A percentile compares a stretch with the other conserved stretches of the same genome.
Evolutionary conservation across 2,797 vertebrate genomes (phyloP).

Genomic region (Anguilla obscura): DNA sequence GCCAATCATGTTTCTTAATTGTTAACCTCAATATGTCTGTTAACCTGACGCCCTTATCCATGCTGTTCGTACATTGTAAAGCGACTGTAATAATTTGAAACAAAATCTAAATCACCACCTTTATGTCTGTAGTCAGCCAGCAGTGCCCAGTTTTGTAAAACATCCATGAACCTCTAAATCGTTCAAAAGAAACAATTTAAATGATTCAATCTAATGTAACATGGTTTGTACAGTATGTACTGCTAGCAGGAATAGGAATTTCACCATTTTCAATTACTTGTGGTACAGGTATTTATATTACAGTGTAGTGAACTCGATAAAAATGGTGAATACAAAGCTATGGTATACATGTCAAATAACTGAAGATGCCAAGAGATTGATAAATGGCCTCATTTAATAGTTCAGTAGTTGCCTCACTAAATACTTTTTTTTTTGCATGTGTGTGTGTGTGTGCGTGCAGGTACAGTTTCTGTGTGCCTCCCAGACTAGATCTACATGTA

Average conservation of each 20-base stretch:
- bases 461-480: slow-evolving; percentile 87
- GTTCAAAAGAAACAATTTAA: background rate
- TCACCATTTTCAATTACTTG: background rate
- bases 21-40: background rate
- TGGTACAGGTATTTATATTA: background rate
- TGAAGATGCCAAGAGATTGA: background rate
- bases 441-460: slow-evolving; percentile 55
- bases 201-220: background rate
- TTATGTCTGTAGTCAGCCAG: background rate
- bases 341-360: slow-evolving; percentile 1
- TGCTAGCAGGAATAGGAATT: background rate
- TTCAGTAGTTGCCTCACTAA: background rate
- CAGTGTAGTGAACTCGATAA: background rate
- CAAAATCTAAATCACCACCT: background rate
- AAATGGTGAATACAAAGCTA: background rate
- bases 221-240: background rate
- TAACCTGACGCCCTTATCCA: background rate
- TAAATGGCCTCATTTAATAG: background rate
- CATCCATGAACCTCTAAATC: background rate
- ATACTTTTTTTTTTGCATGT: background rate
- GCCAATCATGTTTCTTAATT: background rate
- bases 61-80: background rate
- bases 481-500: slow-evolving; percentile 82
- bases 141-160: background rate
- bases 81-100: background rate